Evolutionary conservation across 2,797 vertebrate genomes (phyloP).

Genomic region (Rhabdomys pumilio): DNA sequence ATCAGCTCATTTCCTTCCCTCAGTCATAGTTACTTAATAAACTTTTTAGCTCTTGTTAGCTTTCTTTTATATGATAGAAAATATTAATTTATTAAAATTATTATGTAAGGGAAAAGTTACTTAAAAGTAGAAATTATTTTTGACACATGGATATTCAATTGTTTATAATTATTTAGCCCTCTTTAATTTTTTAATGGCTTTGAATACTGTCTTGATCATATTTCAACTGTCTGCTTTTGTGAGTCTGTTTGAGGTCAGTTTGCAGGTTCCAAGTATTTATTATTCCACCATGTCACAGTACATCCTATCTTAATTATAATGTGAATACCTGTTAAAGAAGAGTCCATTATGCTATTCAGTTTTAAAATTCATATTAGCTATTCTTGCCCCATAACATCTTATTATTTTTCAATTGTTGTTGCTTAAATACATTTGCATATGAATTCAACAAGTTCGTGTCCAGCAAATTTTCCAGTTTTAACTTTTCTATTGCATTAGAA

Average conservation of each 20-base stretch:
- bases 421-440: neutral
- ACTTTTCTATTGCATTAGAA: neutral
- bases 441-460: conserved; percentile 3
- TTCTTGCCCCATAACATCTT: neutral
- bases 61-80: neutral
- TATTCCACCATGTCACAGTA: neutral
- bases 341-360: neutral
- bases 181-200: neutral
- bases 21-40: neutral
- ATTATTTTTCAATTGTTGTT: neutral
- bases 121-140: neutral
- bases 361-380: neutral
- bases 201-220: rapidly evolving
- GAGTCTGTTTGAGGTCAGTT: neutral
- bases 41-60: neutral
- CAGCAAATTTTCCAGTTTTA: neutral
- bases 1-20: neutral
- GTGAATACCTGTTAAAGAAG: neutral
- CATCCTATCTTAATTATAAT: neutral
- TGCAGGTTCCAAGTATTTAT: neutral
- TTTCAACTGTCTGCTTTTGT: rapidly evolving
- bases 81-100: neutral
- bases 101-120: neutral
- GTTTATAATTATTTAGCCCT: neutral
- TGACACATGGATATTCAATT: neutral